A percentile compares a stretch with the other conserved stretches of the same genome.
These are phyloP conservation scores for Sycophila sp. DNA, from an alignment of 1,140 invertebrate species.

Conservation along the genomic window DNA sequence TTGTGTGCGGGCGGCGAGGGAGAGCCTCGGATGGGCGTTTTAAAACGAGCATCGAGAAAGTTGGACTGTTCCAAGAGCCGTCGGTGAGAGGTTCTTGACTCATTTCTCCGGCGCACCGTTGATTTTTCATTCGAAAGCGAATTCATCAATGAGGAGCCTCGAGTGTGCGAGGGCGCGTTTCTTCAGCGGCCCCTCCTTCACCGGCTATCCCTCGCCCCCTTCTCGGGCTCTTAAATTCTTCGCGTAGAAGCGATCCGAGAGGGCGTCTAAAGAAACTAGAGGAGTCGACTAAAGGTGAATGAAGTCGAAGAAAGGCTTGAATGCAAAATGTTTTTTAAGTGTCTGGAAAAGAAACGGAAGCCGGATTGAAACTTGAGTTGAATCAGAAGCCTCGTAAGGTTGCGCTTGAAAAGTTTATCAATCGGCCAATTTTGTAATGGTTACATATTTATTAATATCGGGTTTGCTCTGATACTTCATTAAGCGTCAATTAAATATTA, in stretches of 20 bases:
- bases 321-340: neutral
- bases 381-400: no score
- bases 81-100: neutral
- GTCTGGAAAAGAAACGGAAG: neutral
- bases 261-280: neutral
- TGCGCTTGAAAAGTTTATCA: no score
- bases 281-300: neutral
- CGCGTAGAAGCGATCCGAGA: no score
- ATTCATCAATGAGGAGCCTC: slow-evolving; percentile 19
- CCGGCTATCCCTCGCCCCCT: no score
- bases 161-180: neutral
- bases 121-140: slow-evolving; percentile 6
- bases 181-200: neutral
- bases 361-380: neutral
- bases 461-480: no score
- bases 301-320: neutral
- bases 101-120: neutral
- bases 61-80: neutral
- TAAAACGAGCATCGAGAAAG: neutral
- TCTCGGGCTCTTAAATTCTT: no score
- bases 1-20: no score
- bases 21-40: no score
- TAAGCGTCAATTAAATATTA: no score
- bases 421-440: no score
- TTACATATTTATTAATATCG: no score